A percentile compares a stretch with the other conserved stretches of the same genome.
These are phyloP conservation scores for Spermophilus dauricus DNA, from an alignment of 2,113 vertebrate genomes.

Conservation along the genomic window DNA sequence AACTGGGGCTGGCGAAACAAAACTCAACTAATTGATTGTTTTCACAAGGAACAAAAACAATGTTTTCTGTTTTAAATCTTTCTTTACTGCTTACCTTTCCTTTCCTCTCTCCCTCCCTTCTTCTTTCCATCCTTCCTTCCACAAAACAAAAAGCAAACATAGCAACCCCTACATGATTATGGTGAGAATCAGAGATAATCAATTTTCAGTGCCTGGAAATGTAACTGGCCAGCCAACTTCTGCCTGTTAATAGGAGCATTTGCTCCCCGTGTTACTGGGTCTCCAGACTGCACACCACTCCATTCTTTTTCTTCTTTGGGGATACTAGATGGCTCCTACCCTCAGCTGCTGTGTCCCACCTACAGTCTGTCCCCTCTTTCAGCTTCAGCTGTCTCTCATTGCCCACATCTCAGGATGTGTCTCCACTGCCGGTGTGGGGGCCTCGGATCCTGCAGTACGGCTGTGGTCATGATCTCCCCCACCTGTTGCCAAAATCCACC, in stretches of 20 bases:
- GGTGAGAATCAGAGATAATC: not conserved
- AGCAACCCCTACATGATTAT: not conserved
- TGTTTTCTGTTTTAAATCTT: not conserved
- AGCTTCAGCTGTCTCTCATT: not conserved
- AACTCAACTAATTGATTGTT: not conserved
- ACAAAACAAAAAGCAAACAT: not conserved
- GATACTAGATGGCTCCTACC: not conserved
- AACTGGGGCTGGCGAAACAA: not conserved
- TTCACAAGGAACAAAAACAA: not conserved
- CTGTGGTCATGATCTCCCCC: not conserved
- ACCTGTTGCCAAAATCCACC: not conserved
- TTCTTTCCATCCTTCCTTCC: not conserved
- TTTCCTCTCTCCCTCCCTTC: not conserved
- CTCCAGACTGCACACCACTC: not conserved
- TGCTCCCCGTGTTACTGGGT: not conserved
- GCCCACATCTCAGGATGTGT: not conserved
- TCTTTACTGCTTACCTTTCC: not conserved
- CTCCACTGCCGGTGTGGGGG: accelerated
- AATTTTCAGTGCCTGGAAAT: slow-evolving; percentile 2
- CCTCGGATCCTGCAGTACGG: not conserved
- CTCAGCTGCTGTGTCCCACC: not conserved
- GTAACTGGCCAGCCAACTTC: not conserved
- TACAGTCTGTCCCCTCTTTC: not conserved
- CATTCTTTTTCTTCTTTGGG: not conserved
- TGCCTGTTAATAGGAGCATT: not conserved